A percentile compares a stretch with the other conserved stretches of the same genome.
Conservation (phyloP, 1,140 invertebrate genomes). For the Nomia melanderi region DNA sequence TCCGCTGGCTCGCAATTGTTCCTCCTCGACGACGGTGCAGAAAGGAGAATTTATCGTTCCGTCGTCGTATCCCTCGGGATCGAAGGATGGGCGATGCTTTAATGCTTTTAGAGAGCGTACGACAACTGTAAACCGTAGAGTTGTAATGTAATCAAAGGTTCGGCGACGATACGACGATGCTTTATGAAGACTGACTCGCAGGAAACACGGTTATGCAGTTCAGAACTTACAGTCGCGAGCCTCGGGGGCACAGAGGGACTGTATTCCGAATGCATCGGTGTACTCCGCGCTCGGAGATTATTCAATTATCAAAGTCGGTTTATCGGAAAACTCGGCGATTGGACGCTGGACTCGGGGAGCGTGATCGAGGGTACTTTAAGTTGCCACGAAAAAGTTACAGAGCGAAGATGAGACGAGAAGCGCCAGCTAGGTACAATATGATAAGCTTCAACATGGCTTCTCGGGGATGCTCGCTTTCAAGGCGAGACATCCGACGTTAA, state of each 20-base stretch:
- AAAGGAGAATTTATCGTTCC: neutral
- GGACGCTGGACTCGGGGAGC: neutral
- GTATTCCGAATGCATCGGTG: neutral
- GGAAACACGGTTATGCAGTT: neutral
- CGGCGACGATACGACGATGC: neutral
- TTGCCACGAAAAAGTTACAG: neutral
- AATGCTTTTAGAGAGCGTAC: constrained; percentile 11
- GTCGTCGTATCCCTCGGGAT: neutral
- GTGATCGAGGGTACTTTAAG: neutral
- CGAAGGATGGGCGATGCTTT: neutral
- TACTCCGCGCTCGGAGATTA: neutral
- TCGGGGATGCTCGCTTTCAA: no score
- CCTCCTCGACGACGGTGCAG: neutral
- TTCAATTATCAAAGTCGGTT: constrained; percentile 6
- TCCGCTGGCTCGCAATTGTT: neutral
- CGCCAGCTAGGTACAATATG: neutral
- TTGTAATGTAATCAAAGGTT: neutral
- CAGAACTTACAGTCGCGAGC: neutral
- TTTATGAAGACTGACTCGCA: neutral
- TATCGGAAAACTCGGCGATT: constrained; percentile 1
- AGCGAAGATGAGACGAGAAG: neutral
- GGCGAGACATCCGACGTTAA: no score
- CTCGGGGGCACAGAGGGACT: no score
- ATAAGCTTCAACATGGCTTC: no score
- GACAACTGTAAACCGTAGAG: neutral